Evolutionary conservation across 2,113 vertebrate genomes (phyloP).

Genomic region (Gymnogyps californianus): DNA sequence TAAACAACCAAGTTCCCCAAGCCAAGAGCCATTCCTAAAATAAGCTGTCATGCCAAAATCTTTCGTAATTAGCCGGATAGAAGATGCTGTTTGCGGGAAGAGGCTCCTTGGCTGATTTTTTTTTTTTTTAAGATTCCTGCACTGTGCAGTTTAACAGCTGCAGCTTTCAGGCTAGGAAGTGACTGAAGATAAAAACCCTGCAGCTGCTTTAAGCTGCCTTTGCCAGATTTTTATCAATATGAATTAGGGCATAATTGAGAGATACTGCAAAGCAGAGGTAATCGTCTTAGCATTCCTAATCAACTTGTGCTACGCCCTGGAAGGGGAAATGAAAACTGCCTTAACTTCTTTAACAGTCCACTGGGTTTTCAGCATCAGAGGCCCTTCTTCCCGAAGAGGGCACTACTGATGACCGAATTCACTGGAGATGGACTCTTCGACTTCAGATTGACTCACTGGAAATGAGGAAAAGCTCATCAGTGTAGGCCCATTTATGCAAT

Average conservation of each 20-base stretch:
- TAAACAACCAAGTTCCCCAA: accelerated
- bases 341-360: background rate
- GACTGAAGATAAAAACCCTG: background rate
- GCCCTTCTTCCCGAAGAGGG: background rate
- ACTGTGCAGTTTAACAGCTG: background rate
- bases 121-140: background rate
- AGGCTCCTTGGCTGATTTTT: background rate
- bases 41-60: background rate
- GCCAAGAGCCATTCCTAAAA: background rate
- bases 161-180: background rate
- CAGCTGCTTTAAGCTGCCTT: background rate
- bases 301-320: background rate
- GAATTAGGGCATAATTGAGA: background rate
- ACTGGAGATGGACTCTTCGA: background rate
- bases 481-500: too few relatives aligned
- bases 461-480: background rate
- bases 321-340: background rate
- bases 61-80: background rate
- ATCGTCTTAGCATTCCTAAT: background rate
- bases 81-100: background rate
- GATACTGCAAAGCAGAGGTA: background rate
- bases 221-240: background rate
- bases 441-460: accelerated
- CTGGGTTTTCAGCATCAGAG: background rate
- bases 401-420: background rate